Evolutionary conservation across 2,113 vertebrate genomes (phyloP), one percentile per base, ranked within the genome.

Genomic region (Lethenteron camtschaticum): DNA sequence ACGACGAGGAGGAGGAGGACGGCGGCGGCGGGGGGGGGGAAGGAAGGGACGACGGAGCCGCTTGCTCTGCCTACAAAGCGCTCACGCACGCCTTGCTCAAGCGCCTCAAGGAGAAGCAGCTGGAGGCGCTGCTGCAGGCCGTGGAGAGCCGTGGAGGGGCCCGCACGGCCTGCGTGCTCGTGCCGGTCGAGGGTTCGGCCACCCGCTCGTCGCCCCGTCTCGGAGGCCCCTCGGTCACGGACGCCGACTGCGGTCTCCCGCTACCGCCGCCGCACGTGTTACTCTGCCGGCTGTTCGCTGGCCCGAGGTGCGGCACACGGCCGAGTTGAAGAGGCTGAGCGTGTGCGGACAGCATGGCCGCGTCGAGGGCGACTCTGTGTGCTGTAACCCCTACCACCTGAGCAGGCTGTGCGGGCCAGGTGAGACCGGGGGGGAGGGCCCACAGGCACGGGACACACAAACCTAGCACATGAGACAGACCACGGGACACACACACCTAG

Each of bases 31-130:
- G 74, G 18, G 76, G 73, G 10, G 77, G 83, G 82, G 85, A 80
- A 76, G 78, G 79, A 70, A 80, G 81, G 80, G 81, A 80, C 76
- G 83, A 86, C 82, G 83, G 84, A 79, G 75, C 81, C 75, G 77
- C 82, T 75, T 82, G 84, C 76, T 5, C 41, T 41, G 41, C 41
- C 41, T 41, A 81, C 59, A 79, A 80, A 13, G 72, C 73, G 0
- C 74, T 72, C 0, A 79, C 58, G 0, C 77, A 78, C 2, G 76
- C 76, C 11, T 75, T 81, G 68, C 80, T 81, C 74, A 79, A 79
- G 72, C 79, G 79, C 76, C 75, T 81, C 70, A 79, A 77, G 69
- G 80, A 79, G 0, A 74, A 78, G 69, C 79, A 80, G 24, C 73
- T 81, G 73, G 79, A 80, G 73, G 73, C 74, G 71, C 73, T 81